Conservation (phyloP, 2,888 invertebrate species). For the Drosophila antonietae region DNA sequence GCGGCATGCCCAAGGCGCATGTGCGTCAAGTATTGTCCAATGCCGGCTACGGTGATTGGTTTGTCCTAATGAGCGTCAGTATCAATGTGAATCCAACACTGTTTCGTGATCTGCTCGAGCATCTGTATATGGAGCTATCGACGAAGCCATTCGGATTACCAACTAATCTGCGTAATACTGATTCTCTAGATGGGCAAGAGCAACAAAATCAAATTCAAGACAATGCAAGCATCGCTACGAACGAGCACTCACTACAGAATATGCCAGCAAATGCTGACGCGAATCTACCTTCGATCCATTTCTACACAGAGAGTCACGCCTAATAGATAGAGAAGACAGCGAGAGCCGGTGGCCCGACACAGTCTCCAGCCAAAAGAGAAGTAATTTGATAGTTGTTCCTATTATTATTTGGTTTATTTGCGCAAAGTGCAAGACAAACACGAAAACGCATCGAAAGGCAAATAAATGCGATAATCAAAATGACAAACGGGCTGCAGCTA, state of each 20-base stretch:
- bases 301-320: constrained; percentile 58
- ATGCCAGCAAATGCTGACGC: constrained; percentile 4
- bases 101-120: constrained; percentile 87
- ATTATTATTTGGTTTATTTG: constrained; percentile 52
- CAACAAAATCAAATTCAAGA: not conserved
- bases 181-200: not conserved
- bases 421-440: constrained; percentile 39
- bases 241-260: not conserved
- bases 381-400: constrained; percentile 38
- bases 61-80: constrained; percentile 89
- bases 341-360: not conserved
- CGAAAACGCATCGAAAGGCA: constrained; percentile 59
- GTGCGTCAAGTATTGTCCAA: constrained; percentile 61
- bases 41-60: constrained; percentile 89
- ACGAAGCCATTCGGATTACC: not conserved
- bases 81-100: constrained; percentile 90
- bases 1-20: constrained; percentile 65
- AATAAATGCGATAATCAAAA: constrained; percentile 77
- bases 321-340: constrained; percentile 8
- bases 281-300: constrained; percentile 11
- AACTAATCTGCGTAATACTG: not conserved
- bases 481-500: constrained; percentile 25
- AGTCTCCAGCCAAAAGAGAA: not conserved
- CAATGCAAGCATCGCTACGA: not conserved
- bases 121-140: constrained; percentile 78